Evolutionary conservation across 2,113 vertebrate species (phyloP).

Genomic region (Corynorhinus townsendii): DNA sequence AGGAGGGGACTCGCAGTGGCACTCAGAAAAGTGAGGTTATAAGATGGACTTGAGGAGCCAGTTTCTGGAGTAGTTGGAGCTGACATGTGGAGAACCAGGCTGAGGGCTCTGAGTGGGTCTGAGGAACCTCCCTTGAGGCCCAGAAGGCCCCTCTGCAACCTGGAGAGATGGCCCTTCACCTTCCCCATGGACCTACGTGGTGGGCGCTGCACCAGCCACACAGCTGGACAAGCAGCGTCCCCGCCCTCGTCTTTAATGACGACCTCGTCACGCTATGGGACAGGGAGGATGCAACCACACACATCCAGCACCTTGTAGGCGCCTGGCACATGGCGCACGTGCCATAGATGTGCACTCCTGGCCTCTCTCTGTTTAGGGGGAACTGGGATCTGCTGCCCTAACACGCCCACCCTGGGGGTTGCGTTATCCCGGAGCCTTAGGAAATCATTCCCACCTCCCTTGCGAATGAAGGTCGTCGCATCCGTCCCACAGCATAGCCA

Average conservation of each 20-base stretch:
- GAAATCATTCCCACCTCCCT: not conserved
- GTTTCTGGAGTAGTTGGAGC: not conserved
- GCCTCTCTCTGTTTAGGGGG: not conserved
- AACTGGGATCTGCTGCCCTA: not conserved
- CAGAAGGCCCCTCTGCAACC: not conserved
- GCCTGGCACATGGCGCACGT: accelerated
- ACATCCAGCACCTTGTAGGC: not conserved
- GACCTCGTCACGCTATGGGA: not conserved
- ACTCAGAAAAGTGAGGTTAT: not conserved
- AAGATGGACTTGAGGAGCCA: too few relatives aligned
- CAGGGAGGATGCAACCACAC: too few relatives aligned
- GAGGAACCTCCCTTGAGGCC: not conserved
- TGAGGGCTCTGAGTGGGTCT: not conserved
- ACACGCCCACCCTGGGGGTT: not conserved
- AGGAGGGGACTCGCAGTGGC: not conserved
- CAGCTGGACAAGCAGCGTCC: accelerated
- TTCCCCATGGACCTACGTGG: not conserved
- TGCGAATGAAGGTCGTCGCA: not conserved
- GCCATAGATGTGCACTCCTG: not conserved
- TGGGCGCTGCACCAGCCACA: not conserved
- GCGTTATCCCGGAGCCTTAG: not conserved
- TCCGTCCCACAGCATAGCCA: not conserved
- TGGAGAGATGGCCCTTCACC: not conserved
- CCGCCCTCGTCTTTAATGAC: not conserved
- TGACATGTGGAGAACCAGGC: not conserved